These are phyloP conservation scores for Brachyptera putata DNA, from an alignment of 2,888 invertebrate species.

Conservation along the genomic window DNA sequence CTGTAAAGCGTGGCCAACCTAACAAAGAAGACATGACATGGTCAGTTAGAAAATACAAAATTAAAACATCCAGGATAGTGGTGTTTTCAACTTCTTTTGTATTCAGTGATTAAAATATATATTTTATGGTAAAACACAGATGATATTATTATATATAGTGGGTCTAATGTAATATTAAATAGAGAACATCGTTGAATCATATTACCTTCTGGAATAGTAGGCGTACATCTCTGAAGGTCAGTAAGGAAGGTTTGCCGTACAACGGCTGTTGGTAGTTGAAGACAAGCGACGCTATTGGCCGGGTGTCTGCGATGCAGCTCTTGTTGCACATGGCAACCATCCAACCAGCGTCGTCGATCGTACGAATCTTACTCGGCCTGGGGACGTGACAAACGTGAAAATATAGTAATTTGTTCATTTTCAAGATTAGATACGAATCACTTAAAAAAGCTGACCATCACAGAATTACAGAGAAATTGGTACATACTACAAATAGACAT, in stretches of 20 bases:
- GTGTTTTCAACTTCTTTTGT: not conserved
- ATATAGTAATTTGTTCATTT: too few species aligned
- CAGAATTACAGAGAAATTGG: too few species aligned
- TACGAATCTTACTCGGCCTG: constrained; percentile 1
- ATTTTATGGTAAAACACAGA: too few species aligned
- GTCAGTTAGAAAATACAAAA: too few species aligned
- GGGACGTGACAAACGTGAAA: too few species aligned
- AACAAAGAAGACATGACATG: constrained; percentile 37
- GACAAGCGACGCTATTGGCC: constrained; percentile 75
- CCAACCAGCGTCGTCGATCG: constrained; percentile 60
- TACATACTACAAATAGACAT: too few species aligned
- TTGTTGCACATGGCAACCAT: constrained; percentile 73
- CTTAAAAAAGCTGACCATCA: too few species aligned
- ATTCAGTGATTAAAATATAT: too few species aligned
- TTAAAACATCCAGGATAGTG: not conserved
- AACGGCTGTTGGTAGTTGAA: constrained; percentile 73
- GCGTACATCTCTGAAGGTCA: constrained; percentile 72
- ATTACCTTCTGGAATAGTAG: constrained; percentile 67
- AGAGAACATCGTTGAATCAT: too few species aligned
- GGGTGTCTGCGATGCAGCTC: constrained; percentile 58
- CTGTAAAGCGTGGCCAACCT: constrained; percentile 84
- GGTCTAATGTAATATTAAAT: too few species aligned
- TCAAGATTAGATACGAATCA: too few species aligned
- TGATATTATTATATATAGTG: too few species aligned
- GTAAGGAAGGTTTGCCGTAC: constrained; percentile 60